A percentile compares a stretch with the other conserved stretches of the same genome.
phyloP scores from a whole-genome alignment of 2,888 invertebrate genomes.

The Limenitis camilla region DNA sequence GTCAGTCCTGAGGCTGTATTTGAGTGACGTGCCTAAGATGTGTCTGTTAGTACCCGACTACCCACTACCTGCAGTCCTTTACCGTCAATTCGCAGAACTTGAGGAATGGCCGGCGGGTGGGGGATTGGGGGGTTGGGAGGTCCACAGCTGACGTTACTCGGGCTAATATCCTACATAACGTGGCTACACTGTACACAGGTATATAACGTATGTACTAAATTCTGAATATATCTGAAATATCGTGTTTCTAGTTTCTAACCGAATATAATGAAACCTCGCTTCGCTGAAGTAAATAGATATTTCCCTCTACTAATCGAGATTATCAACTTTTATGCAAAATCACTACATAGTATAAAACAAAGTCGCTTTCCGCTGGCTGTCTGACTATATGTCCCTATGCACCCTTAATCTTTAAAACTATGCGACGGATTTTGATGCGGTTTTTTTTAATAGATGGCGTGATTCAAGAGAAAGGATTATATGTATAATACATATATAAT shows the following conservation, averaged over 20 bases:
- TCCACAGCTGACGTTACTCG: constrained; percentile 36
- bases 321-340: no score
- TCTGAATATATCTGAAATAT: neutral
- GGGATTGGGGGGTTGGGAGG: constrained; percentile 19
- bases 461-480: no score
- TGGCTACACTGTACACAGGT: constrained; percentile 9
- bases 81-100: constrained; percentile 41
- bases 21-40: constrained; percentile 13
- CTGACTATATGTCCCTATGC: no score
- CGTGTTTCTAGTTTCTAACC: neutral
- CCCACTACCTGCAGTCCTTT: constrained; percentile 28
- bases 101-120: constrained; percentile 35
- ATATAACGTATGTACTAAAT: constrained; percentile 3
- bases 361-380: no score
- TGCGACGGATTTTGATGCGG: no score
- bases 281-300: no score
- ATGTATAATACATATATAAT: no score
- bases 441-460: no score
- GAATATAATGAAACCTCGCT: no score
- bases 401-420: no score
- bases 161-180: constrained; percentile 21
- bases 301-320: no score
- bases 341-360: no score
- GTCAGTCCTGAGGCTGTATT: constrained; percentile 4
- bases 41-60: constrained; percentile 1